These are phyloP conservation scores for Onychomys arenicola DNA, from an alignment of 2,797 vertebrate species.

Conservation along the genomic window DNA sequence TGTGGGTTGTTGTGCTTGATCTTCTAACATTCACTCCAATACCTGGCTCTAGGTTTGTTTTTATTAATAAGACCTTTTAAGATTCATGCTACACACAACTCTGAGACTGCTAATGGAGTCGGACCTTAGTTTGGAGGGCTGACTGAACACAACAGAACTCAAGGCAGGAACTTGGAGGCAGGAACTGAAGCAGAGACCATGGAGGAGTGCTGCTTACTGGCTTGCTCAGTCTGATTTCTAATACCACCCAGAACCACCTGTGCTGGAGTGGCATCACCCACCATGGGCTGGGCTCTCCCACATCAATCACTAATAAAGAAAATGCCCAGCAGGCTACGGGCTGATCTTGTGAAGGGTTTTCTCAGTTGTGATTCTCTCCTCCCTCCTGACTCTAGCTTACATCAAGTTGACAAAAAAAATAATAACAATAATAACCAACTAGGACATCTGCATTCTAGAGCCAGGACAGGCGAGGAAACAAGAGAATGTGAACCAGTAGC, in stretches of 20 bases:
- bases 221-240: background rate
- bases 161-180: background rate
- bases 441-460: background rate
- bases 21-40: no score
- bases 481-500: no score
- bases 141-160: background rate
- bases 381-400: background rate
- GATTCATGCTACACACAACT: no score
- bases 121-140: background rate
- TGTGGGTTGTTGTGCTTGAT: no score
- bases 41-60: no score
- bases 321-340: background rate
- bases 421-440: background rate
- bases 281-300: no score
- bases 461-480: background rate
- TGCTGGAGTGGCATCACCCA: background rate
- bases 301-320: background rate
- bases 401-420: background rate
- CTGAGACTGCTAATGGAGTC: background rate
- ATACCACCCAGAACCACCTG: background rate
- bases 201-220: background rate
- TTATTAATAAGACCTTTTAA: no score
- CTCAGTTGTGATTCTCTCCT: background rate
- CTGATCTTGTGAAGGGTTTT: background rate
- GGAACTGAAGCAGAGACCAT: background rate